Base-by-base conservation (phyloP, 30 jellyfish, hydroid and myxozoan genomes). In the Haliclystus octoradiatus region DNA sequence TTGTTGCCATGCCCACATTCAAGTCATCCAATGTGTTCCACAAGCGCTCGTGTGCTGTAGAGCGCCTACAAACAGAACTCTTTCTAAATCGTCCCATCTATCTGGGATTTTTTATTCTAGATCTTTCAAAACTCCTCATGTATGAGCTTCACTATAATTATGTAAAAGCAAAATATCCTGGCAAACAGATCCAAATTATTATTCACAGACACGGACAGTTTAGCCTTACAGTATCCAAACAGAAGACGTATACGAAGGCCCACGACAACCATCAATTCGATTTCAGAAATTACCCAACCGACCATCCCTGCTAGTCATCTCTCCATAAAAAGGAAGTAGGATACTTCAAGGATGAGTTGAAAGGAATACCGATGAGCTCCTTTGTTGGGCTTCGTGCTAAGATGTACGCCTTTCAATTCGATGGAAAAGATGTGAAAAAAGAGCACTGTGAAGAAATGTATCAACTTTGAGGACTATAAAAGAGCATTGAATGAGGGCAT, bases 381-480 rank as follows among this genome's bases (percentile, higher is more conserved):
- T 64, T 64, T 26, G 67, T 64, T 13, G 74, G 77, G 12, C 67
- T 64, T n/a, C 25, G 74, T 14, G 13, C 74, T 14, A 64, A 67
- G 26, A 67, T 67, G 77, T 67, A 67, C 26, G 32, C 77, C 4
- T 32, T 9, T 30, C 32, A 67, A 27, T 5, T 67, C 34, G 28
- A 22, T 13, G 74, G 35, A 3, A 31, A 67, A n/a, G 73, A 64
- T 23, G 65, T 9, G 28, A 67, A 67, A 31, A 67, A 27, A 40
- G 72, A 29, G 3, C 32, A 67, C 22, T 73, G 74, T 26, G 74
- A 14, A 5, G 35, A 64, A 26, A 64, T n/a, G n/a, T n/a, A n/a
- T n/a, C n/a, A n/a, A n/a, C n/a, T n/a, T n/a, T n/a, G n/a, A n/a
- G n/a, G n/a, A n/a, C n/a, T n/a, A n/a, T n/a, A n/a, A n/a, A n/a